These are phyloP conservation scores for Lasioglossum leucozonium DNA, from an alignment of 2,888 invertebrate genomes.

Conservation along the genomic window DNA sequence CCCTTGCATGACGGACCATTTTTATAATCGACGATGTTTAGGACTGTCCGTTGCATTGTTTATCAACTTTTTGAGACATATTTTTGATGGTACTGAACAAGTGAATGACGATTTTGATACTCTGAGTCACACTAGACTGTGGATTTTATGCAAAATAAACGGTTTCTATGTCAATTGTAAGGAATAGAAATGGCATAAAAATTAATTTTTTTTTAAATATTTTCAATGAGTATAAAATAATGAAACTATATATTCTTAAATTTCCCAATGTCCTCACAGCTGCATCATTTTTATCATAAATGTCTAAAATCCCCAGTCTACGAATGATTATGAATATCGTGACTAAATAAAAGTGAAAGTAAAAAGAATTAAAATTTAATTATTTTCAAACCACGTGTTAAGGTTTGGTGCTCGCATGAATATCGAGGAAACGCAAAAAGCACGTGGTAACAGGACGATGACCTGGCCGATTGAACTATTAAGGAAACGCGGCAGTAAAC, in stretches of 20 bases:
- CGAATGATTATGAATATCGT: too few relatives aligned
- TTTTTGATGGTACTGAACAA: not conserved
- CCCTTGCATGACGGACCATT: not conserved
- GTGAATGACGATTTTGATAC: too few relatives aligned
- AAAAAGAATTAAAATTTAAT: too few relatives aligned
- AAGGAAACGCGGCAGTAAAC: conserved; percentile 60
- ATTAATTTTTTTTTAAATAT: too few relatives aligned
- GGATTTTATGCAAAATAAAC: not conserved
- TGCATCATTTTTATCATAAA: too few relatives aligned
- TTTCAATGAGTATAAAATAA: too few relatives aligned
- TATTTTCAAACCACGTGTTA: not conserved
- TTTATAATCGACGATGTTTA: not conserved
- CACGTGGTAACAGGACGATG: not conserved
- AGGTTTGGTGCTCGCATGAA: not conserved
- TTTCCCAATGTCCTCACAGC: too few relatives aligned
- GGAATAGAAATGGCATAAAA: too few relatives aligned
- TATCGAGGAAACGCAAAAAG: not conserved
- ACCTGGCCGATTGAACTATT: conserved; percentile 25
- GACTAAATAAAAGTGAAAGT: too few relatives aligned
- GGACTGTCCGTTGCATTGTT: not conserved
- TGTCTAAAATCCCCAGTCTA: too few relatives aligned
- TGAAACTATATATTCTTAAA: too few relatives aligned
- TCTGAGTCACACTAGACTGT: too few relatives aligned
- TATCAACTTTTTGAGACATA: not conserved
- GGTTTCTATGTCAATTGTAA: not conserved